A percentile compares a stretch with the other conserved stretches of the same genome.
Conservation (phyloP, 2,888 invertebrate species). For the Lottia scabra region DNA sequence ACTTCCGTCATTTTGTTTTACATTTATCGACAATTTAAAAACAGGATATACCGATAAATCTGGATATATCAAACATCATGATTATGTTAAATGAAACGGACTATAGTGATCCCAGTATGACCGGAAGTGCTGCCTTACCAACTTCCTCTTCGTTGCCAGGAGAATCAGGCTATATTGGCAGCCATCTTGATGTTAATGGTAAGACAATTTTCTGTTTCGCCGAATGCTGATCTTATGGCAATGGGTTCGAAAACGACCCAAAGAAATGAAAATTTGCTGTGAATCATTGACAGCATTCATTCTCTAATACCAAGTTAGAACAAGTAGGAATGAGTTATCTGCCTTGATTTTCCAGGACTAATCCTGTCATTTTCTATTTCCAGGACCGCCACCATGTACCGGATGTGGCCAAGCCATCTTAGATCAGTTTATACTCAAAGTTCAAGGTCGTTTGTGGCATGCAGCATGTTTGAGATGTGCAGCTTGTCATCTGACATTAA, state of each 20-base stretch:
- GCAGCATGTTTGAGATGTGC: conserved; percentile 29
- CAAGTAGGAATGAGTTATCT: background rate
- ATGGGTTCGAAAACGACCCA: too few relatives aligned
- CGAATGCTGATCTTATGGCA: too few relatives aligned
- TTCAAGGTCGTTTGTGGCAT: conserved; percentile 35
- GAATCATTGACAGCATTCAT: too few relatives aligned
- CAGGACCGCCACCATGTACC: conserved; percentile 33
- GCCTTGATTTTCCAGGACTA: background rate
- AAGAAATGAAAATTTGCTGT: too few relatives aligned
- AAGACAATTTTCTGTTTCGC: background rate
- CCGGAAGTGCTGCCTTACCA: conserved; percentile 14
- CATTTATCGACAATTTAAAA: too few relatives aligned
- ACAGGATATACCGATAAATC: too few relatives aligned
- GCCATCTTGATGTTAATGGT: conserved; percentile 13
- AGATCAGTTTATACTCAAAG: conserved; percentile 34
- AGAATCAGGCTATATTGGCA: conserved; percentile 7
- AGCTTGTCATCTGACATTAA: conserved; percentile 22
- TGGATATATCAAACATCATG: conserved; percentile 4
- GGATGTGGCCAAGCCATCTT: conserved; percentile 34
- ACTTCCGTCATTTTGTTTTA: too few relatives aligned
- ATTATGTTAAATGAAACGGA: conserved; percentile 21
- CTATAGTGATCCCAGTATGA: conserved; percentile 16
- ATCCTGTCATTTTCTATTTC: too few relatives aligned
- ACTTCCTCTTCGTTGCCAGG: conserved; percentile 14
- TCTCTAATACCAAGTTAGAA: too few relatives aligned